A percentile compares a stretch with the other conserved stretches of the same genome.
Evolutionary conservation across 2,888 invertebrate species (phyloP).

Genomic region (Dorcus hopei): DNA sequence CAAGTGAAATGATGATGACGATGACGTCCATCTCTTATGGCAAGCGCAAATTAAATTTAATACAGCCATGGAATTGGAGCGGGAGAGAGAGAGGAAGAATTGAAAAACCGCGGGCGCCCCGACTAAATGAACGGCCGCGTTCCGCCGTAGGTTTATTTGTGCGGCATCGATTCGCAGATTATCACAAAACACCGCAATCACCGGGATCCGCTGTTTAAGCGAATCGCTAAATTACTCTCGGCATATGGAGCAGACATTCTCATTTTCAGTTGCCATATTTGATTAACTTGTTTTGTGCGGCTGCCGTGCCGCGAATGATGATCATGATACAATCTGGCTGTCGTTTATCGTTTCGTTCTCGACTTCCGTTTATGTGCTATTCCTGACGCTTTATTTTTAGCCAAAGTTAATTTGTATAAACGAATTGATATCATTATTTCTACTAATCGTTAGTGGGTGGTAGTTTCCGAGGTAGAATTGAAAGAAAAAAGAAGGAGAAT

Average conservation of each 20-base stretch:
- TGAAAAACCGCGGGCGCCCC: background rate
- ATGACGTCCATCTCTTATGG: too few species aligned
- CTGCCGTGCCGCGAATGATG: too few species aligned
- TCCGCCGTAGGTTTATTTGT: background rate
- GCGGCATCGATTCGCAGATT: conserved; percentile 1
- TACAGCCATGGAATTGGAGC: too few species aligned
- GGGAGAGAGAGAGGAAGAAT: too few species aligned
- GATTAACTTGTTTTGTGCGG: conserved; percentile 24
- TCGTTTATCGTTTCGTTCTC: background rate
- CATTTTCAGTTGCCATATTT: conserved; percentile 6
- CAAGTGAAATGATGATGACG: too few species aligned
- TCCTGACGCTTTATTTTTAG: background rate
- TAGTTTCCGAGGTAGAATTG: background rate
- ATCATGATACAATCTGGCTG: too few species aligned
- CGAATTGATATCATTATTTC: background rate
- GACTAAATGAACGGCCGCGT: background rate
- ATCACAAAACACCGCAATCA: conserved; percentile 2
- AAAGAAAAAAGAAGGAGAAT: conserved; percentile 18
- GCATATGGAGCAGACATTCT: background rate
- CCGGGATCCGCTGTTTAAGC: background rate
- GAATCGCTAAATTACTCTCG: background rate
- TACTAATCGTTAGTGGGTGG: background rate
- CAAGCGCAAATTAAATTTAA: too few species aligned
- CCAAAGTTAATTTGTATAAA: background rate
- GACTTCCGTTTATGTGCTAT: background rate